These are phyloP conservation scores for Cossypha caffra DNA, from an alignment of 2,797 vertebrate species.

Conservation along the genomic window DNA sequence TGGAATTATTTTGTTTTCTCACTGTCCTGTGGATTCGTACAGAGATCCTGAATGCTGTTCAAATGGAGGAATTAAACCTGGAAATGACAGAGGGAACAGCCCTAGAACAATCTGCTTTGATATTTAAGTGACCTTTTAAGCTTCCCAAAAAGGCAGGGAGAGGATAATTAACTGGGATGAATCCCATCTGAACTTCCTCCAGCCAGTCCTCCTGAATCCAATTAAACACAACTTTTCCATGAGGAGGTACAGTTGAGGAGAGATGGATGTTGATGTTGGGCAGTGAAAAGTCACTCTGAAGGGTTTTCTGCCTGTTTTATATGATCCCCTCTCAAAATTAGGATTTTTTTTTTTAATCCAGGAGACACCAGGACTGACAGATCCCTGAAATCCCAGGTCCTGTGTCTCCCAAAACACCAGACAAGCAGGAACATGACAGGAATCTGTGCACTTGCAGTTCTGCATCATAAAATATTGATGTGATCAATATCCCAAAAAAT, in stretches of 20 bases:
- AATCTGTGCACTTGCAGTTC: background rate
- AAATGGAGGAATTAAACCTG: background rate
- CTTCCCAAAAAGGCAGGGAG: constrained; percentile 33
- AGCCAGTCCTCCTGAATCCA: constrained; percentile 47
- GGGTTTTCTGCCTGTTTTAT: background rate
- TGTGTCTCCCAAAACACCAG: background rate
- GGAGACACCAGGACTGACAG: background rate
- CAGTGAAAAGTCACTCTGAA: background rate
- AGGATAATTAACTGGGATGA: background rate
- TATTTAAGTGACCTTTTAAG: constrained; percentile 59
- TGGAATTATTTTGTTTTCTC: background rate
- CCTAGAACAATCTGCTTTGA: constrained; percentile 31
- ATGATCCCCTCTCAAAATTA: background rate
- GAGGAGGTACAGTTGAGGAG: background rate
- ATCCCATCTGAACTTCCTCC: constrained; percentile 57
- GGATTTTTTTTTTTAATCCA: background rate
- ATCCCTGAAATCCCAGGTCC: background rate
- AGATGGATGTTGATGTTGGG: background rate
- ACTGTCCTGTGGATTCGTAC: background rate
- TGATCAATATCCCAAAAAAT: background rate
- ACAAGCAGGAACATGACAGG: background rate
- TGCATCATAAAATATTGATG: background rate
- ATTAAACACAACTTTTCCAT: constrained; percentile 46
- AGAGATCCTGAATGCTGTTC: background rate
- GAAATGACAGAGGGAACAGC: background rate